Conservation (phyloP, 2,113 vertebrate species). For the Orthonyx spaldingii region DNA sequence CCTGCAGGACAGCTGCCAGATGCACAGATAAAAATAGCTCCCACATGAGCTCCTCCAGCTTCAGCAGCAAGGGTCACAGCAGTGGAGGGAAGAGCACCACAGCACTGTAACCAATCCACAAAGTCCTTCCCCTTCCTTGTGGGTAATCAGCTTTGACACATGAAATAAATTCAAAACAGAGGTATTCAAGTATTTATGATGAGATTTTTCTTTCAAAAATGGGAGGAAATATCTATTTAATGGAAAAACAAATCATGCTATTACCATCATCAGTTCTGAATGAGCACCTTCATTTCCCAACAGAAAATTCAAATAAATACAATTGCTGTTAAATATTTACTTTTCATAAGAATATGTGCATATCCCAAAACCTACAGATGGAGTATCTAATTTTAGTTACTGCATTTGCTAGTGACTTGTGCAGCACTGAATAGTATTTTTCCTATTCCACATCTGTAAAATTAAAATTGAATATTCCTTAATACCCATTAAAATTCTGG, state of each 20-base stretch:
- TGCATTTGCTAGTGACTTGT: neutral
- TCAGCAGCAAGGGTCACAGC: neutral
- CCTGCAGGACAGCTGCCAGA: neutral
- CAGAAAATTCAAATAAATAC: neutral
- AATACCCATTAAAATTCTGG: neutral
- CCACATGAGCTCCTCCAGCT: neutral
- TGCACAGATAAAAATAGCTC: conserved; percentile 28
- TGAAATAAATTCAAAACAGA: neutral
- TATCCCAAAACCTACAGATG: neutral
- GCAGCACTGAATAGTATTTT: neutral
- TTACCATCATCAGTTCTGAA: neutral
- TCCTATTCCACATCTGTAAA: neutral
- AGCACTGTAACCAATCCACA: neutral
- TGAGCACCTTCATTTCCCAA: neutral
- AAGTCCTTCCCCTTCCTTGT: neutral
- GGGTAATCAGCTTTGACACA: neutral
- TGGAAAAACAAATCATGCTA: neutral
- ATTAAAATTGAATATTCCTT: neutral
- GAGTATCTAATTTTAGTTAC: neutral
- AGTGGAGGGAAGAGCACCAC: neutral
- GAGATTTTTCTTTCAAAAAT: neutral
- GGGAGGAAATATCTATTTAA: neutral
- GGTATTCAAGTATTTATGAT: neutral
- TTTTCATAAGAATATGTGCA: neutral
- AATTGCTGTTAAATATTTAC: neutral